phyloP scores from a whole-genome alignment of 2,888 invertebrate genomes.

The Cyrtodaria siliqua region DNA sequence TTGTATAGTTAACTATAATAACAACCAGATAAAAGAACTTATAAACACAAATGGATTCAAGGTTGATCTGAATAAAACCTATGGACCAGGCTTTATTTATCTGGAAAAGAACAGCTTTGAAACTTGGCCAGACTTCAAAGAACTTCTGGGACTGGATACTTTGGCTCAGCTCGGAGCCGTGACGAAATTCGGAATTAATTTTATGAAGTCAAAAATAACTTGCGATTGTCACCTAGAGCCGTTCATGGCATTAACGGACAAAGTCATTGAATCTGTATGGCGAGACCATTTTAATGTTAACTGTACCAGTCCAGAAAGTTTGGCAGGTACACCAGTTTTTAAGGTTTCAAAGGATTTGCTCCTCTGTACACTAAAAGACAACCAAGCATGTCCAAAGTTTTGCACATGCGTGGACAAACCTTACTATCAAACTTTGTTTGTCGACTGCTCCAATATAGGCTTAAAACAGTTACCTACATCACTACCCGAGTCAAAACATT shows the following conservation, averaged over 20 bases:
- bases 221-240: conserved; percentile 44
- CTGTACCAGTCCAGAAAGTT: conserved; percentile 25
- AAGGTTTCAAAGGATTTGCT: conserved; percentile 8
- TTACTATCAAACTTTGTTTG: conserved; percentile 18
- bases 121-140: conserved; percentile 31
- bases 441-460: conserved; percentile 16
- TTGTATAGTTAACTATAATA: conserved; percentile 18
- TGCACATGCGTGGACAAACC: conserved; percentile 39
- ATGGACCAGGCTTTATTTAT: conserved; percentile 37
- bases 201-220: conserved; percentile 8
- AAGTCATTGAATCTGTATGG: conserved; percentile 18
- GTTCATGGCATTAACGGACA: conserved; percentile 11
- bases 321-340: conserved; percentile 11
- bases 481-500: conserved; percentile 31
- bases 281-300: conserved; percentile 27
- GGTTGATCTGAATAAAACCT: conserved; percentile 20
- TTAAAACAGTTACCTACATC: conserved; percentile 3
- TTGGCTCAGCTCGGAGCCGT: conserved; percentile 26
- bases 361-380: conserved; percentile 11
- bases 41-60: conserved; percentile 20
- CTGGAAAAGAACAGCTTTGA: conserved; percentile 7
- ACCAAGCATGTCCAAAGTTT: conserved; percentile 9
- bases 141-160: conserved; percentile 22
- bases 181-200: conserved; percentile 29
- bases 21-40: conserved; percentile 18